phyloP scores from a whole-genome alignment of 2,888 invertebrate genomes.

The Petrophora chlorosata region DNA sequence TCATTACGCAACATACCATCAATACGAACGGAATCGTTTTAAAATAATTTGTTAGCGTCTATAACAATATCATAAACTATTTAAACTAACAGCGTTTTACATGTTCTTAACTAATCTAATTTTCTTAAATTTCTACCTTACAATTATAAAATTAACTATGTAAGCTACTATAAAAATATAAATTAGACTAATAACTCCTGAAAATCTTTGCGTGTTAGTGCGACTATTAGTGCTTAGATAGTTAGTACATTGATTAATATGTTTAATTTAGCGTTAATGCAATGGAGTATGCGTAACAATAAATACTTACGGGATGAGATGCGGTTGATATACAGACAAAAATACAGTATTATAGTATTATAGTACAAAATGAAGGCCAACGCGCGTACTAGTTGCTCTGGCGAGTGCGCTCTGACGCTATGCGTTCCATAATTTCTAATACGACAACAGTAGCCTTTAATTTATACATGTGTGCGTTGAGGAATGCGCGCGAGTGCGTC shows the following conservation, averaged over 20 bases:
- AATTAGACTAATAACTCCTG: conserved; percentile 22
- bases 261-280: conserved; percentile 11
- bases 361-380: background rate
- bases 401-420: conserved; percentile 10
- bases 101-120: conserved; percentile 21
- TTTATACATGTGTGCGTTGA: conserved; percentile 1
- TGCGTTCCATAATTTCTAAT: background rate
- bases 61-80: conserved; percentile 7
- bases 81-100: conserved; percentile 5
- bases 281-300: conserved; percentile 20
- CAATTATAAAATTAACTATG: conserved; percentile 15
- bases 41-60: conserved; percentile 12
- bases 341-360: background rate
- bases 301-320: conserved; percentile 12
- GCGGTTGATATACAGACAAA: conserved; percentile 6
- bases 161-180: conserved; percentile 31
- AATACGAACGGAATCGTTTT: conserved; percentile 32
- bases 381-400: conserved; percentile 5
- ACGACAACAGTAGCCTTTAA: background rate
- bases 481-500: background rate
- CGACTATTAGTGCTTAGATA: conserved; percentile 3
- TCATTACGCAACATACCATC: conserved; percentile 21
- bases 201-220: conserved; percentile 22
- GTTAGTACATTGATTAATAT: conserved; percentile 17
- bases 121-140: conserved; percentile 10